Base-by-base conservation (phyloP, 2,797 vertebrate genomes). In the Erithacus rubecula region DNA sequence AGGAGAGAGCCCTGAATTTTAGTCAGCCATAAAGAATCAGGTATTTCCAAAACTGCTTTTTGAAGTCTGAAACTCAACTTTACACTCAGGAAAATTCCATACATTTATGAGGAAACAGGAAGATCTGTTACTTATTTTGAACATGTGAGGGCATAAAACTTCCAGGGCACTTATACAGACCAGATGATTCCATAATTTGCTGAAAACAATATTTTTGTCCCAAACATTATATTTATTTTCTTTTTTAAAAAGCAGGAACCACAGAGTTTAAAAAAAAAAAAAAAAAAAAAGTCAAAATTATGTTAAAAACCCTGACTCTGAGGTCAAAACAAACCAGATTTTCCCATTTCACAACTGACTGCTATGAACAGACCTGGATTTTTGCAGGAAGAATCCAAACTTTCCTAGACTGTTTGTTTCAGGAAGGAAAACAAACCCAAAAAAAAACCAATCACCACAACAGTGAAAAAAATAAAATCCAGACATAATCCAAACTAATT, bases 51-150 rank as follows among this genome's bases (percentile, higher is more conserved):
- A 87, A 72, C 29, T 53, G 64, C 37, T 83, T 85, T 95, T 60
- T 77, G 64, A 92, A 87, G 87, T 55, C 69, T 69, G 79, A 83
- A 92, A 14, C 15, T 1, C 62, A 83, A 24, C 32, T 86, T 82
- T 56, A 58, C 76, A 51, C 46, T 71, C 44, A 20, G 0, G 4
- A 58, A 81, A 83, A 68, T 49, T 88, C 81, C 83, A 83, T 27
- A 41, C 15, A 6, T 64, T 81, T 47, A 47, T 1, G 51, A 37
- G 47, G 69, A 53, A 81, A 41, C 58, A 41, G 69, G 34, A 51
- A 81, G 83, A 76, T 81, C 79, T 88, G 76, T 80, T 83, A 60
- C 76, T 93, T 83, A 90, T 93, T 90, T 88, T 68, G 44, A 36
- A 43, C 26, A 36, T 8, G 24, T 43, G 76, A 81, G 10, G 13